A percentile compares a stretch with the other conserved stretches of the same genome.
Conservation (phyloP, 1,140 invertebrate species). For the Eupristina koningsbergeri region DNA sequence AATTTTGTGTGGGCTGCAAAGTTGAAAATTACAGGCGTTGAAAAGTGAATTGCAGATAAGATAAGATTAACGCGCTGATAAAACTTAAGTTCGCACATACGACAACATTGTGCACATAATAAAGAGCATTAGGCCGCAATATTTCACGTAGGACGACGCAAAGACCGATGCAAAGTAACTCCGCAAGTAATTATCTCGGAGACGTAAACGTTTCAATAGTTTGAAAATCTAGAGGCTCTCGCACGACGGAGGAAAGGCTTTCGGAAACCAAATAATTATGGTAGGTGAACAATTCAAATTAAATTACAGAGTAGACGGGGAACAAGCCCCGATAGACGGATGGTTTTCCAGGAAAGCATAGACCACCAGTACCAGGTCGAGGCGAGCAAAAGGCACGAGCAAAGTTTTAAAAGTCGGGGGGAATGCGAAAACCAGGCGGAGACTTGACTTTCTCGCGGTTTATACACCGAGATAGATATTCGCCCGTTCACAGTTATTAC, state of each 20-base stretch:
- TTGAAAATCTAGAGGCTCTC: background rate
- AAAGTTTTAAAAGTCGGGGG: background rate
- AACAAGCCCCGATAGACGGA: too few relatives aligned
- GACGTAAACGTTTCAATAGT: too few relatives aligned
- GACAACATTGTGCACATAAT: background rate
- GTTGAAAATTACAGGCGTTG: background rate
- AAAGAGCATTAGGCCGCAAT: background rate
- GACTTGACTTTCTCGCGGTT: constrained; percentile 30
- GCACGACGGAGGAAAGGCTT: background rate
- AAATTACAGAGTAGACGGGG: background rate
- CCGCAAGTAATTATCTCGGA: background rate
- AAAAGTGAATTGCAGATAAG: background rate
- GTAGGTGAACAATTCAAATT: background rate
- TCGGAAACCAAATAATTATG: background rate
- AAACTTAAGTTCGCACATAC: background rate
- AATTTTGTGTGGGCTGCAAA: too few relatives aligned
- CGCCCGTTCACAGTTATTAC: constrained; percentile 53
- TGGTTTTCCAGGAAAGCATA: constrained; percentile 23
- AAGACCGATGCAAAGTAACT: background rate
- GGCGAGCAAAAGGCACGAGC: background rate
- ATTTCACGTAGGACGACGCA: background rate
- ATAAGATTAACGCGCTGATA: too few relatives aligned
- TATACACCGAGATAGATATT: constrained; percentile 47
- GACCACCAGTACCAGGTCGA: background rate
- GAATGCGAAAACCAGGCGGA: background rate